Conservation (phyloP, 2,797 vertebrate genomes). For the Neoniphon sammara region DNA sequence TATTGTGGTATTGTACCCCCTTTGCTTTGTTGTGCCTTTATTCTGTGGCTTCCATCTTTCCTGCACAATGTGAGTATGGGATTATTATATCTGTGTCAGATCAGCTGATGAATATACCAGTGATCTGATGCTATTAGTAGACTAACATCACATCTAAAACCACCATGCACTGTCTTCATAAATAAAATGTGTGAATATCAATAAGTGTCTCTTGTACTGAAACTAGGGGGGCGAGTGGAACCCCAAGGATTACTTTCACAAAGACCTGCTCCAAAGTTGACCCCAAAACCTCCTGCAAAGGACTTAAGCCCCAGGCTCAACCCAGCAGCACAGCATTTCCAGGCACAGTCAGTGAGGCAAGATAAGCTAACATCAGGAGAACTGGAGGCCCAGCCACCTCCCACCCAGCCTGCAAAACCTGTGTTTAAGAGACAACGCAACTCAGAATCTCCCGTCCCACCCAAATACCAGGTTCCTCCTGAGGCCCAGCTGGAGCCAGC, state of each 20-base stretch:
- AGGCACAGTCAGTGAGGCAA: conserved; percentile 63
- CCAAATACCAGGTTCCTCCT: conserved; percentile 17
- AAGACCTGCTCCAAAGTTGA: conserved; percentile 75
- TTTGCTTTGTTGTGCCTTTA: conserved; percentile 42
- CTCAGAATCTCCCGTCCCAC: conserved; percentile 38
- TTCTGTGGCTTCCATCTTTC: conserved; percentile 34
- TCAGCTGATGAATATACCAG: conserved; percentile 15
- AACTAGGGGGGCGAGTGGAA: conserved; percentile 87
- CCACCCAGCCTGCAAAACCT: conserved; percentile 38
- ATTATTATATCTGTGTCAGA: conserved; percentile 21
- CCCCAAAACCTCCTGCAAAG: conserved; percentile 76
- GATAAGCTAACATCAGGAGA: conserved; percentile 74
- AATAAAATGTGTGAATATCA: conserved; percentile 75
- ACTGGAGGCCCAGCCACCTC: conserved; percentile 17
- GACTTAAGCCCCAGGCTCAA: conserved; percentile 66
- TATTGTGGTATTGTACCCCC: conserved; percentile 28
- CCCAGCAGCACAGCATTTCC: conserved; percentile 73
- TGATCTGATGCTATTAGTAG: background rate
- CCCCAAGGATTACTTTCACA: conserved; percentile 86
- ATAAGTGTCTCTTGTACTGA: conserved; percentile 88
- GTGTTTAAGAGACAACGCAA: conserved; percentile 34
- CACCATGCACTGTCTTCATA: conserved; percentile 6
- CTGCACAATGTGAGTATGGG: conserved; percentile 10
- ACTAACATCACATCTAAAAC: background rate
- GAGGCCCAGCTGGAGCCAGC: conserved; percentile 5